Evolutionary conservation across 2,888 invertebrate genomes (phyloP).

Genomic region (Polylopha cassiicola): DNA sequence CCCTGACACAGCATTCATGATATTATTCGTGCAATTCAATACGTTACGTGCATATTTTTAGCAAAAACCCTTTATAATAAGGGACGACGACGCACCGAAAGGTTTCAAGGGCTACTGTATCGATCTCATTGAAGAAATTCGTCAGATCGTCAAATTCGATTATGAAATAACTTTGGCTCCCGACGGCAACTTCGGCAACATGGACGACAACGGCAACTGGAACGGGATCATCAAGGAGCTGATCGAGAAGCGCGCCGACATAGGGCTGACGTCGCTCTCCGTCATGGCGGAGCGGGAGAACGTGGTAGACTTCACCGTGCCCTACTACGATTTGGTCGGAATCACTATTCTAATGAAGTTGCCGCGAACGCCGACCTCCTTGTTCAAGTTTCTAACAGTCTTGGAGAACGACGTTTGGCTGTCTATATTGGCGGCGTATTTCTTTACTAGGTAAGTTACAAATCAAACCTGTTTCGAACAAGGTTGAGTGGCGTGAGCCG

Average conservation of each 20-base stretch:
- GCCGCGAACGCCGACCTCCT: constrained; percentile 90
- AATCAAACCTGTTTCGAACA: constrained; percentile 35
- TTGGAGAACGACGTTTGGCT: constrained; percentile 98
- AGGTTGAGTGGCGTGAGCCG: constrained; percentile 10
- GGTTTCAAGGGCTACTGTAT: constrained; percentile 94
- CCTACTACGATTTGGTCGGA: constrained; percentile 98
- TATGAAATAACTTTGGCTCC: constrained; percentile 90
- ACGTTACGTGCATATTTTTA: constrained; percentile 46
- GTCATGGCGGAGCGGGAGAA: constrained; percentile 98
- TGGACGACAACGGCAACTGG: constrained; percentile 92
- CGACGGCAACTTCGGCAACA: constrained; percentile 91
- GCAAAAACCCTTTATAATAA: constrained; percentile 91
- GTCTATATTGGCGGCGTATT: constrained; percentile 95
- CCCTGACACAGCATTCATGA: not conserved
- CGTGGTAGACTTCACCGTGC: constrained; percentile 98
- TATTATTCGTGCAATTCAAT: not conserved
- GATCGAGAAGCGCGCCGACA: constrained; percentile 92
- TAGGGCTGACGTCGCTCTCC: constrained; percentile 94
- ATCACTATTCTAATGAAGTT: constrained; percentile 97
- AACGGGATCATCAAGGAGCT: constrained; percentile 89
- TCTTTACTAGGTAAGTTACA: constrained; percentile 87
- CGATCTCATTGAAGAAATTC: constrained; percentile 93
- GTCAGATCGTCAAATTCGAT: constrained; percentile 89
- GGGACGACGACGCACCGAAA: constrained; percentile 80
- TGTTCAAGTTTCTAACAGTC: constrained; percentile 97